Conservation (phyloP, 2,888 invertebrate species). For the Cephalotes varians region DNA sequence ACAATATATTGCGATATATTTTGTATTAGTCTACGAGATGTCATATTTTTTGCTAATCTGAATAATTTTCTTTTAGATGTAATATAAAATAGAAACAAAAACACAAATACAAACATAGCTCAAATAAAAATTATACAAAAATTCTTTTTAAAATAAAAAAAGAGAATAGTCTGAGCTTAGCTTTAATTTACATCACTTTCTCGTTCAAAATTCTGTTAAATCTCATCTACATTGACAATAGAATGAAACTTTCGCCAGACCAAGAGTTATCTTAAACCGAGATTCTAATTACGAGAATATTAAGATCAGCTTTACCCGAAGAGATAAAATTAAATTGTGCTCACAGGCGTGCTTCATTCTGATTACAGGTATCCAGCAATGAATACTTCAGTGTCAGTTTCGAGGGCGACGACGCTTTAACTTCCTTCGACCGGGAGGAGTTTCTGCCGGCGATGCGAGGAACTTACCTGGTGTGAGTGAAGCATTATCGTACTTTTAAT, state of each 20-base stretch:
- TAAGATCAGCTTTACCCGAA: background rate
- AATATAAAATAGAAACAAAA: background rate
- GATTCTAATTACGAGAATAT: constrained; percentile 8
- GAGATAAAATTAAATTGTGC: constrained; percentile 1
- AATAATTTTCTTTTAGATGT: background rate
- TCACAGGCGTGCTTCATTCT: background rate
- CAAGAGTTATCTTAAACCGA: constrained; percentile 1
- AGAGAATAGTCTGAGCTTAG: background rate
- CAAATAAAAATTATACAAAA: background rate
- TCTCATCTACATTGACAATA: background rate
- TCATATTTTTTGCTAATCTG: background rate
- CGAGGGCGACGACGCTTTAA: constrained; percentile 87
- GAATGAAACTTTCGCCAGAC: background rate
- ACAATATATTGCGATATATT: background rate
- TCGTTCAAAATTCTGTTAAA: background rate
- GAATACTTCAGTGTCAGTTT: constrained; percentile 91
- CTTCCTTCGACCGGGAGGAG: constrained; percentile 87
- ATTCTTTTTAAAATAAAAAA: background rate
- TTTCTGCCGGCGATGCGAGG: constrained; percentile 90
- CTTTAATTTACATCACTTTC: background rate
- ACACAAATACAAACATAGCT: too few relatives aligned
- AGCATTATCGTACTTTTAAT: constrained; percentile 37
- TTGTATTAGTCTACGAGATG: background rate
- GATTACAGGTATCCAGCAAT: constrained; percentile 89
- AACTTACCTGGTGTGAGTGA: constrained; percentile 89